Evolutionary conservation across 2,888 invertebrate species (phyloP).

Genomic region (Cybosia mesomella): DNA sequence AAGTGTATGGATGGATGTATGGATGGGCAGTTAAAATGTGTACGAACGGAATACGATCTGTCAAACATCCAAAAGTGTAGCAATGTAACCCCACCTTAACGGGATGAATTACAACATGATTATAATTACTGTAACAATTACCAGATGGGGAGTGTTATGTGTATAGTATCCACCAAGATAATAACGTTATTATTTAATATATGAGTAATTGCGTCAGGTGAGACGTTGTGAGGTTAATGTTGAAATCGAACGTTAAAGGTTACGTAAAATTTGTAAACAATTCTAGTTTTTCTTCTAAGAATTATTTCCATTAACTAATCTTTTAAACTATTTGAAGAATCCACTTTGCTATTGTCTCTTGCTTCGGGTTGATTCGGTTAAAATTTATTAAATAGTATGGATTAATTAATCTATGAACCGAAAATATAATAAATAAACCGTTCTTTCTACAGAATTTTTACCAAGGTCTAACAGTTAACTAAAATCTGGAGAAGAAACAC

Average conservation of each 20-base stretch:
- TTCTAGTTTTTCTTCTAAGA: neutral
- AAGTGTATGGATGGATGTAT: no score
- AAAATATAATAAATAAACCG: no score
- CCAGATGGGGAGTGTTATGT: constrained; percentile 7
- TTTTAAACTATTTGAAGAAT: neutral
- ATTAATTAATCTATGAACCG: no score
- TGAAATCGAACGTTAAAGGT: neutral
- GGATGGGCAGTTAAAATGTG: neutral
- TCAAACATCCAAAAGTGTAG: neutral
- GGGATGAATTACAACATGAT: neutral
- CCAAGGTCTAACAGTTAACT: no score
- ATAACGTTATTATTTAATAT: constrained; percentile 8
- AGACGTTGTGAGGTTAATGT: neutral
- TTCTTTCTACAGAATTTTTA: no score
- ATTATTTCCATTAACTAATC: neutral
- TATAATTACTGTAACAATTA: constrained; percentile 6
- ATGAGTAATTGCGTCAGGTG: neutral
- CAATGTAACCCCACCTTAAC: neutral
- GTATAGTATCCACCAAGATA: neutral
- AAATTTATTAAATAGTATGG: no score
- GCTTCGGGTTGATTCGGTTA: no score
- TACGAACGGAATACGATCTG: neutral
- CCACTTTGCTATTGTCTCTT: no score
- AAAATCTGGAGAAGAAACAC: no score
- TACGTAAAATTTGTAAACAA: neutral